Percentiles rank a stretch among this genome's conserved stretches.
Evolutionary conservation across 2,888 invertebrate genomes (phyloP).

Genomic region (Uloborus plumipes): DNA sequence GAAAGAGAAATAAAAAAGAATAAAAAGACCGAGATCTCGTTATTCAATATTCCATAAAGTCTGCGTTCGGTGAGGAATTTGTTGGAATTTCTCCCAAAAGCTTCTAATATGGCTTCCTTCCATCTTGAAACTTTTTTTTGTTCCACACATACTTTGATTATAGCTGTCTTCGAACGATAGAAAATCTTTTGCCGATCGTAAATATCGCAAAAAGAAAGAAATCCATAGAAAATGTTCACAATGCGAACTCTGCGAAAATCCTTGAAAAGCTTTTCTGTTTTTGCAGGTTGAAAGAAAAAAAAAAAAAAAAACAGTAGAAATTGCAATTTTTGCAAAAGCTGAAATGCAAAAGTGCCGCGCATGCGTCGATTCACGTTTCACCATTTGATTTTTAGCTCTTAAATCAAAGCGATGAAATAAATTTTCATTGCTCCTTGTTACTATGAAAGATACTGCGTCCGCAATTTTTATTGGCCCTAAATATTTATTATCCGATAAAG

Average conservation of each 20-base stretch:
- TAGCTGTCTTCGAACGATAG: constrained; percentile 29
- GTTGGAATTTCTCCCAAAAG: constrained; percentile 8
- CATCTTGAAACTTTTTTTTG: constrained; percentile 3
- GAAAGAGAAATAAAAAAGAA: too few species aligned
- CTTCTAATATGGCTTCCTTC: constrained; percentile 13
- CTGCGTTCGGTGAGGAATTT: constrained; percentile 9
- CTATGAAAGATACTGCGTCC: constrained; percentile 21
- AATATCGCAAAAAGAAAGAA: constrained; percentile 11
- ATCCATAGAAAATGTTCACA: too few species aligned
- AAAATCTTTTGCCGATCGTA: constrained; percentile 20
- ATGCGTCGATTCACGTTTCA: constrained; percentile 19
- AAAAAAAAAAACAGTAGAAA: too few species aligned
- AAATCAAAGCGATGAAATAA: constrained; percentile 45
- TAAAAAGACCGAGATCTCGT: constrained; percentile 1
- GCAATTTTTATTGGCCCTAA: constrained; percentile 45
- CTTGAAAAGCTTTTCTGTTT: too few species aligned
- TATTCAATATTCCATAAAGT: constrained; percentile 45
- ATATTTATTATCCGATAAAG: constrained; percentile 44
- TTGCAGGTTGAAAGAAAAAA: too few species aligned
- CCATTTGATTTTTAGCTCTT: constrained; percentile 29
- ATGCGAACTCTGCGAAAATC: too few species aligned
- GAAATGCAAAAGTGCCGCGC: constrained; percentile 9
- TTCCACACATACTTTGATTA: constrained; percentile 27
- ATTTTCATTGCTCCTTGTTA: constrained; percentile 37
- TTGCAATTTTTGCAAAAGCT: neutral